Percentiles rank a stretch among this genome's conserved stretches.
phyloP scores from a whole-genome alignment of 2,797 vertebrate species.

The Anguilla marmorata region DNA sequence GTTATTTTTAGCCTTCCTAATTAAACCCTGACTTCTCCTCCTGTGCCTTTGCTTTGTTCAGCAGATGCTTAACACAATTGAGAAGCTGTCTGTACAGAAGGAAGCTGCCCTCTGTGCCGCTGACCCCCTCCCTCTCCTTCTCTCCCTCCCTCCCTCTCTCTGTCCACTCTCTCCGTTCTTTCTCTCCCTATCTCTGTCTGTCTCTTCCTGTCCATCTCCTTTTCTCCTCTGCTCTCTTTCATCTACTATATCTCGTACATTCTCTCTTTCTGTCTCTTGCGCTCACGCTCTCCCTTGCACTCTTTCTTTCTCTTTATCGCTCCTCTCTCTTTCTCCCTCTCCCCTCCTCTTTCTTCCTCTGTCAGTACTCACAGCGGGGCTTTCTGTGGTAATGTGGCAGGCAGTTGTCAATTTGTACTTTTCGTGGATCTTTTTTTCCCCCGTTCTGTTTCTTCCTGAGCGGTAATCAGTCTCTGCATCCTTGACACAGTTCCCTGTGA shows the following conservation, averaged over 20 bases:
- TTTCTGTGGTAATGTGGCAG: neutral
- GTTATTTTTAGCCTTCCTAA: slow-evolving; percentile 35
- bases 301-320: neutral
- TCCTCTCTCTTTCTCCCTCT: neutral
- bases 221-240: neutral
- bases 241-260: neutral
- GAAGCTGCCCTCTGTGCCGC: neutral
- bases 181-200: neutral
- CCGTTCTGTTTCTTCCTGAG: slow-evolving; percentile 29
- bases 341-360: neutral
- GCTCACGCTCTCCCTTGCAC: neutral
- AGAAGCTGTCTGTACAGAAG: slow-evolving; percentile 12
- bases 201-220: neutral
- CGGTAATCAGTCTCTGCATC: slow-evolving; percentile 44
- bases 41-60: slow-evolving; percentile 19
- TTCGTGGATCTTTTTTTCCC: neutral
- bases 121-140: neutral
- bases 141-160: neutral
- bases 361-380: neutral
- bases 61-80: slow-evolving; percentile 2
- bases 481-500: slow-evolving; percentile 58
- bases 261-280: neutral
- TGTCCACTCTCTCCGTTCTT: neutral
- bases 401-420: neutral
- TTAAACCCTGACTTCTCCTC: slow-evolving; percentile 21